These are phyloP conservation scores for Stenopsyche tienmushanensis DNA, from an alignment of 1,140 invertebrate genomes.

Conservation along the genomic window DNA sequence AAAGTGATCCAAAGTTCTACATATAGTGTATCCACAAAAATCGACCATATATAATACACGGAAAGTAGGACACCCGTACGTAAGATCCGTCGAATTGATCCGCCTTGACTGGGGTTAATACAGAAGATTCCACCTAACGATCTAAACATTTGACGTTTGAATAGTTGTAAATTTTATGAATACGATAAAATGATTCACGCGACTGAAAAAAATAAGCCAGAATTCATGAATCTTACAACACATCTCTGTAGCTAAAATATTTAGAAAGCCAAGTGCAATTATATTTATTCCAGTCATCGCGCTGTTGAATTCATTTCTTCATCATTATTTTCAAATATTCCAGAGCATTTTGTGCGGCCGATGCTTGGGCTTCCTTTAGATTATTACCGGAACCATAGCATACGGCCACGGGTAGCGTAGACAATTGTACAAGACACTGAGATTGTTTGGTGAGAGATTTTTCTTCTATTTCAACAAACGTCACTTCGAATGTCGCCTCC, in stretches of 20 bases:
- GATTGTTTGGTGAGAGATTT: slow-evolving; percentile 74
- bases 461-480: slow-evolving; percentile 94
- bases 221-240: background rate
- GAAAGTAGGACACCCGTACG: too few relatives aligned
- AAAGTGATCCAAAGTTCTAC: slow-evolving; percentile 30
- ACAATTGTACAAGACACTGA: slow-evolving; percentile 93
- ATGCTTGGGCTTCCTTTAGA: slow-evolving; percentile 79
- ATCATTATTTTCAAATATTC: slow-evolving; percentile 95
- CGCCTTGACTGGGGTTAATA: too few relatives aligned
- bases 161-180: too few relatives aligned
- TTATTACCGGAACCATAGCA: slow-evolving; percentile 83
- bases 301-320: slow-evolving; percentile 85
- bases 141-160: too few relatives aligned
- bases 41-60: background rate
- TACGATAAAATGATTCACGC: background rate
- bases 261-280: background rate
- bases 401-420: slow-evolving; percentile 88
- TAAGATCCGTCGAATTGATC: too few relatives aligned
- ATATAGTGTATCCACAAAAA: background rate
- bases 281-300: background rate
- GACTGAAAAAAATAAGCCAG: too few relatives aligned
- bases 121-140: too few relatives aligned
- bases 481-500: slow-evolving; percentile 89
- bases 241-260: too few relatives aligned
- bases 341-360: slow-evolving; percentile 86